phyloP scores from a whole-genome alignment of 2,113 vertebrate genomes.

The Carollia perspicillata region DNA sequence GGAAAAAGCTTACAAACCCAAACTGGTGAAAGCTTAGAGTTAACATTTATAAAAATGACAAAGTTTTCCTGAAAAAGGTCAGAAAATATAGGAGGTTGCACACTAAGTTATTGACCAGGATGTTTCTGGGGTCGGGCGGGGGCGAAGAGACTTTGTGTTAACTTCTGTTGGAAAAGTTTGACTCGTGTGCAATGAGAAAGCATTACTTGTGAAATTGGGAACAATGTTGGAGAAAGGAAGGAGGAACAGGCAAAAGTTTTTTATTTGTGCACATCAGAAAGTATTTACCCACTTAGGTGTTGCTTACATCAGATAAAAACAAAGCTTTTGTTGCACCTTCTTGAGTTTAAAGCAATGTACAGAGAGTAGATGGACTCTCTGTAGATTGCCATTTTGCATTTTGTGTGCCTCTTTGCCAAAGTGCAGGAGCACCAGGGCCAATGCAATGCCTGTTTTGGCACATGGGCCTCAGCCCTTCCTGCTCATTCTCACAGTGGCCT shows the following conservation, averaged over 20 bases:
- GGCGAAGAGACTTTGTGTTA: not conserved
- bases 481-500: not conserved
- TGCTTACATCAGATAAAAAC: not conserved
- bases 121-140: fast-evolving
- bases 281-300: too few relatives aligned
- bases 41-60: not conserved
- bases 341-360: not conserved
- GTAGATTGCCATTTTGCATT: not conserved
- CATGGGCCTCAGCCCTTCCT: fast-evolving
- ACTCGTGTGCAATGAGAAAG: fast-evolving
- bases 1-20: too few relatives aligned
- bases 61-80: not conserved
- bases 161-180: not conserved
- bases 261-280: not conserved
- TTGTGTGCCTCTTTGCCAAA: fast-evolving
- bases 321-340: not conserved
- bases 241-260: not conserved
- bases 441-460: fast-evolving
- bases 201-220: not conserved
- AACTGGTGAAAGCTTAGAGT: not conserved
- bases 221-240: too few relatives aligned
- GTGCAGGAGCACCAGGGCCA: fast-evolving
- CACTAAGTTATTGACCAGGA: fast-evolving
- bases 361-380: not conserved
- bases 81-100: fast-evolving